phyloP scores from a whole-genome alignment of 92 coral and sea anemone species.

The Anthopleura xanthogrammica region DNA sequence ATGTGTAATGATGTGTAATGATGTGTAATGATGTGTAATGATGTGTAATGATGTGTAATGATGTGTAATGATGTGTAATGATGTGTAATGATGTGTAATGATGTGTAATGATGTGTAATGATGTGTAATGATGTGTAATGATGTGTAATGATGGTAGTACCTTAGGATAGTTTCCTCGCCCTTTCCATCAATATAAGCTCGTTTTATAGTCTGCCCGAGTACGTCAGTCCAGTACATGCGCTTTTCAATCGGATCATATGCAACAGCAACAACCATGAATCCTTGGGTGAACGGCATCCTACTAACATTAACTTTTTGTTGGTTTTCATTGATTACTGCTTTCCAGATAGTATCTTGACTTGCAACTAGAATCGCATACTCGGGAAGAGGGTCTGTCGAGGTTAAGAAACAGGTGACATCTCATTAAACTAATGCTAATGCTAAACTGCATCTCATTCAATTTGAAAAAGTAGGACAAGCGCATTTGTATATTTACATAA shows the following conservation, averaged over 20 bases:
- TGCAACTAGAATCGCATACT: slow-evolving; percentile 66
- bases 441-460: too few relatives aligned
- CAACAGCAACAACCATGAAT: slow-evolving; percentile 60
- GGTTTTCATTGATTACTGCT: slow-evolving; percentile 51
- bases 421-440: too few relatives aligned
- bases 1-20: too few relatives aligned
- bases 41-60: too few relatives aligned
- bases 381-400: slow-evolving; percentile 62
- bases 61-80: too few relatives aligned
- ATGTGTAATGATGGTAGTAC: slow-evolving; percentile 12
- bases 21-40: too few relatives aligned
- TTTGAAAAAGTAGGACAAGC: too few relatives aligned
- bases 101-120: too few relatives aligned
- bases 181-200: slow-evolving; percentile 74
- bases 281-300: slow-evolving; percentile 76
- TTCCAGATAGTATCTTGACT: slow-evolving; percentile 68
- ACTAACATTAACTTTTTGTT: slow-evolving; percentile 45
- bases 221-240: slow-evolving; percentile 89
- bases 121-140: too few relatives aligned
- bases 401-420: neutral
- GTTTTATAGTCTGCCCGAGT: slow-evolving; percentile 45
- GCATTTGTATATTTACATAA: too few relatives aligned
- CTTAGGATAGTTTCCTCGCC: slow-evolving; percentile 52
- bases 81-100: too few relatives aligned
- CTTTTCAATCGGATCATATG: slow-evolving; percentile 74